Percentiles rank a stretch among this genome's conserved stretches.
phyloP scores from a whole-genome alignment of 2,797 vertebrate species.

The Caiman crocodilus region DNA sequence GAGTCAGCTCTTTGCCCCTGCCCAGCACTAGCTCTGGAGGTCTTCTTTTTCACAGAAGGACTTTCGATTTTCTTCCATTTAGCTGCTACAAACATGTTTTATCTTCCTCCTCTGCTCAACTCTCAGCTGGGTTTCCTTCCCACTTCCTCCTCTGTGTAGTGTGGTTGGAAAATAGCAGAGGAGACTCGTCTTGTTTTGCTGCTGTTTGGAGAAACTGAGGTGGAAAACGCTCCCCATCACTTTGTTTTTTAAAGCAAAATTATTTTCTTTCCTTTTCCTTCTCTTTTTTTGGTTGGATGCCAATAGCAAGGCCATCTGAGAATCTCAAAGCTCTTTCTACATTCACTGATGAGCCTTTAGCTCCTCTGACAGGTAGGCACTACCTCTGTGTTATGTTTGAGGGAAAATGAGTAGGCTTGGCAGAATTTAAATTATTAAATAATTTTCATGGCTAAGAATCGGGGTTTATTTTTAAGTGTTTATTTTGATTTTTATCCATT shows the following conservation, averaged over 20 bases:
- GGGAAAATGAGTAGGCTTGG: too few species aligned
- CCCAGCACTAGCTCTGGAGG: neutral
- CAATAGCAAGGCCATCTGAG: neutral
- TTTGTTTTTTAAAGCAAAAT: neutral
- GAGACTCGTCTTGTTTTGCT: neutral
- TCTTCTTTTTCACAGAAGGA: neutral
- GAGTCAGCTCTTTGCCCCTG: too few species aligned
- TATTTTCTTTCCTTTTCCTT: neutral
- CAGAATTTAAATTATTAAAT: too few species aligned
- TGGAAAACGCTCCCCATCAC: fast-evolving
- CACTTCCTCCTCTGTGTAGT: neutral
- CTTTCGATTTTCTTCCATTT: neutral
- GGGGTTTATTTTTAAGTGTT: too few species aligned
- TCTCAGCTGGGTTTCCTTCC: neutral
- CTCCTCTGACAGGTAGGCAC: neutral
- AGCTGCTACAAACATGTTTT: neutral
- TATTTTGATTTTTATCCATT: too few species aligned
- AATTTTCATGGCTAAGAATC: too few species aligned
- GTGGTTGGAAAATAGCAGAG: conserved; percentile 37
- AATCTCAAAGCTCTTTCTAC: neutral
- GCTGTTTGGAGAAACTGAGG: neutral
- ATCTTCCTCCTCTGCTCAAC: neutral
- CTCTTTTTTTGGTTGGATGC: neutral
- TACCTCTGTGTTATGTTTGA: too few species aligned
- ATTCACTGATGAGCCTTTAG: neutral